phyloP scores from a whole-genome alignment of 2,888 invertebrate genomes.

The Aquatica leii region DNA sequence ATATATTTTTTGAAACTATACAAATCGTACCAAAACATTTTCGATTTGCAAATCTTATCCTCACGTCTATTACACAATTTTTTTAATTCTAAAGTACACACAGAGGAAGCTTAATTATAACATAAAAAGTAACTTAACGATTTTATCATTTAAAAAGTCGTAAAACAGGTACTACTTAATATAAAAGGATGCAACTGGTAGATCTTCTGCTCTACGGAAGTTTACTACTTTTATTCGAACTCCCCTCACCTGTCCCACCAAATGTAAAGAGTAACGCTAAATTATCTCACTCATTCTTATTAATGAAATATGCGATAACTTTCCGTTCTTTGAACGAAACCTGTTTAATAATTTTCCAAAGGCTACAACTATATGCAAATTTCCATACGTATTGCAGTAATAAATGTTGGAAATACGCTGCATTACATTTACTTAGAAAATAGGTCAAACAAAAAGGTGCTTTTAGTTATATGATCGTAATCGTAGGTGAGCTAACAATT shows the following conservation, averaged over 20 bases:
- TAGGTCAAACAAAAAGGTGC: too few species aligned
- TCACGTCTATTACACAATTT: not conserved
- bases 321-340: not conserved
- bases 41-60: not conserved
- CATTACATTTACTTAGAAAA: too few species aligned
- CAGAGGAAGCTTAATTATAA: not conserved
- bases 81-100: not conserved
- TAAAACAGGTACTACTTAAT: not conserved
- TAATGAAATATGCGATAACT: slow-evolving; percentile 22
- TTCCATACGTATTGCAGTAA: too few species aligned
- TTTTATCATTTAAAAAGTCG: not conserved
- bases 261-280: slow-evolving; percentile 43
- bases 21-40: not conserved
- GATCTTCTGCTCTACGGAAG: slow-evolving; percentile 42
- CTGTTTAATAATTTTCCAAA: slow-evolving; percentile 6
- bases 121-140: not conserved
- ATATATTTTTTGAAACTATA: not conserved
- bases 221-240: slow-evolving; percentile 29
- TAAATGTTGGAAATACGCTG: too few species aligned
- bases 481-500: too few species aligned
- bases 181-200: slow-evolving; percentile 15
- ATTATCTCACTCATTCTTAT: slow-evolving; percentile 40
- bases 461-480: too few species aligned
- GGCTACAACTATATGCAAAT: too few species aligned
- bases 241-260: slow-evolving; percentile 31